Conservation (phyloP, 2,888 invertebrate species). For the Xestia sexstrigata region DNA sequence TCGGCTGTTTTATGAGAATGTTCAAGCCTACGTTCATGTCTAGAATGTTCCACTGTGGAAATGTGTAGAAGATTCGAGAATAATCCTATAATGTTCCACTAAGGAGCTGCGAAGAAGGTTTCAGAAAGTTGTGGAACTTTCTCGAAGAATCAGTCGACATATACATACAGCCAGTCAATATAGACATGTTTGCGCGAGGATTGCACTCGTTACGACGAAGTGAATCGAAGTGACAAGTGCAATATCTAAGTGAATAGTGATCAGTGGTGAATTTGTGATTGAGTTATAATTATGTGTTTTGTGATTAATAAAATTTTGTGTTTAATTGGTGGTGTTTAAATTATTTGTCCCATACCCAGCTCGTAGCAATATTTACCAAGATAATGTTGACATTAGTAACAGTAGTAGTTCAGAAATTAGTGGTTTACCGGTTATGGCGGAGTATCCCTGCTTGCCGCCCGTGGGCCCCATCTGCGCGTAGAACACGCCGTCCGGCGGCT, state of each 20-base stretch:
- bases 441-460: slow-evolving; percentile 97
- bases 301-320: too few species aligned
- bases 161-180: too few species aligned
- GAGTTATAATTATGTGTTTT: background rate
- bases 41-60: too few species aligned
- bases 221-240: background rate
- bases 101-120: too few species aligned
- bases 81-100: too few species aligned
- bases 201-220: too few species aligned
- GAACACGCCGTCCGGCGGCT: slow-evolving; percentile 97
- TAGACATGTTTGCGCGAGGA: too few species aligned
- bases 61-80: too few species aligned
- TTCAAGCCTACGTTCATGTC: too few species aligned
- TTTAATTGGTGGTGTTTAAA: background rate
- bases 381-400: background rate
- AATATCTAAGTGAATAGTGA: background rate
- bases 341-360: background rate
- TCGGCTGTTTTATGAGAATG: too few species aligned
- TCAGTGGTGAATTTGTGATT: background rate
- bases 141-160: too few species aligned
- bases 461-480: slow-evolving; percentile 98
- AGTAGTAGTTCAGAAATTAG: background rate
- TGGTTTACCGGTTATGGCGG: slow-evolving; percentile 94
- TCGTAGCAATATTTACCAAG: background rate
- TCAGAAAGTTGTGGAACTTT: too few species aligned